Conservation (phyloP, 2,888 invertebrate species). For the Acronicta aceris region DNA sequence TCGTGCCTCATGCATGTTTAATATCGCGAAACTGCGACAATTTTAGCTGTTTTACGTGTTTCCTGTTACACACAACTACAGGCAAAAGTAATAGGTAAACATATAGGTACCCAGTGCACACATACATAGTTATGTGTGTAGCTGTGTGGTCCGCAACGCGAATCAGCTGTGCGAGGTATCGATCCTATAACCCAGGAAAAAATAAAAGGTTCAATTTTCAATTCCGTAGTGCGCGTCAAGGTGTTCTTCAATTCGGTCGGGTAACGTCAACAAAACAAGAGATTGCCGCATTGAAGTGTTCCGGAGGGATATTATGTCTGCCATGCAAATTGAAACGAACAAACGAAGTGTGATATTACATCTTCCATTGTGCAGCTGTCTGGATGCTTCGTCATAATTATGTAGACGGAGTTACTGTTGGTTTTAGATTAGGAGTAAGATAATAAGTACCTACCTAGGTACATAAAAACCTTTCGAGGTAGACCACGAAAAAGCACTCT, state of each 20-base stretch:
- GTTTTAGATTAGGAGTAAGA: constrained; percentile 19
- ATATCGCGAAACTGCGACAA: constrained; percentile 21
- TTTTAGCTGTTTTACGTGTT: constrained; percentile 23
- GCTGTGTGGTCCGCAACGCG: constrained; percentile 36
- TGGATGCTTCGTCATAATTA: background rate
- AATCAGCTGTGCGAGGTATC: constrained; percentile 69
- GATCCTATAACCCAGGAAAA: constrained; percentile 62
- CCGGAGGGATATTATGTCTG: constrained; percentile 36
- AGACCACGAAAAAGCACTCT: background rate
- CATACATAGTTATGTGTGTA: constrained; percentile 13
- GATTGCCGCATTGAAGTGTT: constrained; percentile 48
- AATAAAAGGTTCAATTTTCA: constrained; percentile 12
- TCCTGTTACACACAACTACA: constrained; percentile 25
- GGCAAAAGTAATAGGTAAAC: constrained; percentile 17
- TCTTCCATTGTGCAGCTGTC: constrained; percentile 5
- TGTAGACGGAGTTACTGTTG: constrained; percentile 4
- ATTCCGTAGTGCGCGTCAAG: background rate
- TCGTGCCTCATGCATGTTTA: constrained; percentile 4
- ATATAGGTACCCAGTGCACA: constrained; percentile 1
- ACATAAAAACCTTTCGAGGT: background rate
- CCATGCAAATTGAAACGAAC: constrained; percentile 34
- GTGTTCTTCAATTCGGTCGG: constrained; percentile 24
- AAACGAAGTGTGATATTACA: constrained; percentile 33
- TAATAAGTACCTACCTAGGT: background rate
- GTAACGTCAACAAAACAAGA: constrained; percentile 57